phyloP scores from a whole-genome alignment of 2,113 vertebrate genomes.

The Odontesthes bonariensis region DNA sequence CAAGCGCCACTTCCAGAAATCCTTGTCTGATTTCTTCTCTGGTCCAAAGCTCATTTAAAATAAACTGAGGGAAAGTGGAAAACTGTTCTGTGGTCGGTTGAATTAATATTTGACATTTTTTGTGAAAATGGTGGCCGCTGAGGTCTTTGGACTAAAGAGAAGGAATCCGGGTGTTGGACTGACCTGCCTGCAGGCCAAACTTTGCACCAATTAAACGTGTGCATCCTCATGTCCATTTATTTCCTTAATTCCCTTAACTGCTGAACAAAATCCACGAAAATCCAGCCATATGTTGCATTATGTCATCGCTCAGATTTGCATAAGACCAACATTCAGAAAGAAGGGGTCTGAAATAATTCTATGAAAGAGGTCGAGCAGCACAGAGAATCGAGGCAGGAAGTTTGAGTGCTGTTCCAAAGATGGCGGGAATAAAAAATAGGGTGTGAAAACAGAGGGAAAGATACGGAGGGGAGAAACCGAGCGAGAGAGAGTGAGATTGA shows the following conservation, averaged over 20 bases:
- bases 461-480: conserved; percentile 32
- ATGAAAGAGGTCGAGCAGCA: conserved; percentile 46
- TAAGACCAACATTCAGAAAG: conserved; percentile 33
- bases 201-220: no score
- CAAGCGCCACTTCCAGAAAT: neutral
- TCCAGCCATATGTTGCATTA: neutral
- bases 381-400: conserved; percentile 39
- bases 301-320: conserved; percentile 21
- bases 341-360: conserved; percentile 53
- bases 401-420: conserved; percentile 54
- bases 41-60: no score
- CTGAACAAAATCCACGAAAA: neutral
- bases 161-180: no score
- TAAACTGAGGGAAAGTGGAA: no score
- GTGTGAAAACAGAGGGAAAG: conserved; percentile 58
- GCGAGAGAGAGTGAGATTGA: conserved; percentile 73
- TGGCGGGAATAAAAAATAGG: conserved; percentile 65
- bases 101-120: neutral
- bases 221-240: neutral
- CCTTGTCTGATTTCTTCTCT: no score
- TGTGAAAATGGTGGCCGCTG: conserved; percentile 1
- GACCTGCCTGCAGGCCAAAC: neutral
- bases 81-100: no score
- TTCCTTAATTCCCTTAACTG: conserved; percentile 5
- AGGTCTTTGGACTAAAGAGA: no score